phyloP scores from a whole-genome alignment of 1,140 invertebrate genomes.

The Hirudo medicinalis region DNA sequence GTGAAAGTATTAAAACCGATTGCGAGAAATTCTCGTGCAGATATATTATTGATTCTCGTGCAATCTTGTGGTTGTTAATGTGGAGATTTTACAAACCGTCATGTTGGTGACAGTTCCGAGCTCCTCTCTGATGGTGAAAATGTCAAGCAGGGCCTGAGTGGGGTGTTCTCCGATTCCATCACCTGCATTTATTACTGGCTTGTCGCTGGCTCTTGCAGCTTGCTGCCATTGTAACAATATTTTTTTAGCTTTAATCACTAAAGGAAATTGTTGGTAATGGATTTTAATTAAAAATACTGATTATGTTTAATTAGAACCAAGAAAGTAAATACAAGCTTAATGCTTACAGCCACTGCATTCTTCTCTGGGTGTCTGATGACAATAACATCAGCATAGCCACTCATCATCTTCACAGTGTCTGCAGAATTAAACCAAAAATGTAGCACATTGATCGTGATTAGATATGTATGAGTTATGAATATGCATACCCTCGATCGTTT shows the following conservation, averaged over 20 bases:
- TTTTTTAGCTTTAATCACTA: no score
- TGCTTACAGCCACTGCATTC: conserved; percentile 71
- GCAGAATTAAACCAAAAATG: conserved; percentile 2
- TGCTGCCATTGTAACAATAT: conserved; percentile 43
- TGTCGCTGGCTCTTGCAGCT: conserved; percentile 64
- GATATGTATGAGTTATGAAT: neutral
- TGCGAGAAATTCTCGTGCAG: no score
- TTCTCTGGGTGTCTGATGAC: conserved; percentile 83
- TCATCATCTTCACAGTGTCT: conserved; percentile 46
- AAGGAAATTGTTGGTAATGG: no score
- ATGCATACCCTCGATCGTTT: conserved; percentile 64
- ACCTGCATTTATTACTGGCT: conserved; percentile 90
- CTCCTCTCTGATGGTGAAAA: conserved; percentile 96
- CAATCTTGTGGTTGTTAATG: no score
- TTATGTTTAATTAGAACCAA: neutral
- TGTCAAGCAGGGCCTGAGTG: conserved; percentile 88
- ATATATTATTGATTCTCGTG: no score
- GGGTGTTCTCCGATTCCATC: conserved; percentile 97
- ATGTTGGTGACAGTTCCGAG: conserved; percentile 94
- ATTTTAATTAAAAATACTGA: no score
- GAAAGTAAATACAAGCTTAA: conserved; percentile 25
- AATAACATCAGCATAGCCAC: conserved; percentile 61
- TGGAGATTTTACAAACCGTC: conserved; percentile 45
- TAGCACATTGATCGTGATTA: neutral
- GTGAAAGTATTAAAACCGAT: no score